Evolutionary conservation across 2,888 invertebrate species (phyloP).

Genomic region (Azorinus chamasolen): DNA sequence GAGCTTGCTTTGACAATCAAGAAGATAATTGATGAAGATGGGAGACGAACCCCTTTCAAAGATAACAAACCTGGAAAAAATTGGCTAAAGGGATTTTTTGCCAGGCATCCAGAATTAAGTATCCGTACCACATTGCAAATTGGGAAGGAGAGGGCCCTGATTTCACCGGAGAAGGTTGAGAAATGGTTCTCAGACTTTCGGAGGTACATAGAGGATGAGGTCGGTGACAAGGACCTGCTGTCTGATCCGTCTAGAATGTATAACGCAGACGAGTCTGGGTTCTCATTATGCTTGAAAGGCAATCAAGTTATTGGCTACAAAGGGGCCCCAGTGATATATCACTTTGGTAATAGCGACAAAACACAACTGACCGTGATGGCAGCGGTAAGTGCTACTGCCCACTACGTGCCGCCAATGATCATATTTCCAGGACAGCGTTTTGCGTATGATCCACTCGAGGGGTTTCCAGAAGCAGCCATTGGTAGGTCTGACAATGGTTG

Average conservation of each 20-base stretch:
- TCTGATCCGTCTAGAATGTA: conserved; percentile 10
- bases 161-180: conserved; percentile 22
- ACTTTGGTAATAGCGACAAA: conserved; percentile 26
- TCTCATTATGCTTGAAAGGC: conserved; percentile 21
- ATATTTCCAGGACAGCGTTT: conserved; percentile 40
- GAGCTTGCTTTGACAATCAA: not conserved
- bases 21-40: conserved; percentile 11
- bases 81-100: conserved; percentile 7
- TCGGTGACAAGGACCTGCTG: conserved; percentile 19
- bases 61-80: conserved; percentile 10
- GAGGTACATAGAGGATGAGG: conserved; percentile 11
- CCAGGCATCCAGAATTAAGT: conserved; percentile 12
- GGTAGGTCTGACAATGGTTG: conserved; percentile 30
- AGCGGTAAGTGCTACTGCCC: conserved; percentile 26
- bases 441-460: conserved; percentile 35
- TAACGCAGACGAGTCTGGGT: conserved; percentile 34
- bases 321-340: conserved; percentile 30
- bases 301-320: conserved; percentile 13
- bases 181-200: conserved; percentile 26
- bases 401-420: conserved; percentile 40
- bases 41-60: not conserved
- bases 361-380: conserved; percentile 36
- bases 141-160: conserved; percentile 27
- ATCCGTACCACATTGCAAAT: conserved; percentile 28
- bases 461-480: conserved; percentile 36